Base-by-base conservation (phyloP, 2,888 invertebrate genomes). In the Agrotis ipsilon region DNA sequence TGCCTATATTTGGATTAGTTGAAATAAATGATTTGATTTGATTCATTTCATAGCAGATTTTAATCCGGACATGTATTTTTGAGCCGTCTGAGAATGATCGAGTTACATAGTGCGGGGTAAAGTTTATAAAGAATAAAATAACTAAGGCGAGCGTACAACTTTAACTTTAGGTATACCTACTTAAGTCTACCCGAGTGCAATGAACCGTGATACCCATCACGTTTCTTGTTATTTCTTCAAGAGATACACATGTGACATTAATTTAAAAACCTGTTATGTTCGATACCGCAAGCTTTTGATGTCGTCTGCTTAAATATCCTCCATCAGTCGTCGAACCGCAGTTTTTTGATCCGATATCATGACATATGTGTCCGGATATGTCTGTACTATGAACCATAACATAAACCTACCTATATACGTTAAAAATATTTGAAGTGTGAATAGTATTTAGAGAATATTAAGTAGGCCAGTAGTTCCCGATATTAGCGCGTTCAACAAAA, bases 101-200 rank as follows among this genome's bases (percentile, higher is more conserved):
- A 27, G 27, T 27, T 27, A 27, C 27, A 27, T 3, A 32, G 32
- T 32, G 32, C 6, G 32, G 32, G 32, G 0, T 32, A 32, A 32
- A 32, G 32, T 7, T 32, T 7, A 39, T 11, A 4, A 39, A 4
- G 4, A 5, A 39, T 11, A 39, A 39, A 5, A 5, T 0, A 52
- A 54, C 49, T 24, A 66, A 48, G n/a, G 13, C 16, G 4, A 27
- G 13, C 9, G 18, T 43, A 39, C 2, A 16, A 27, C 24, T 24
- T 39, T 16, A 14, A 48, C 4, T 43, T 43, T 27, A 48, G 27
- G 18, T 24, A 2, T 4, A 7, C 49, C 6, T n/a, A 11, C n/a
- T 39, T 16, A n/a, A 46, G 65, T 52, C 52, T 72, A 73, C 13
- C 51, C 73, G 43, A 51, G 13, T 52, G 43, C 48, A 66, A 66